A percentile compares a stretch with the other conserved stretches of the same genome.
Conservation (phyloP, 2,888 invertebrate genomes). For the Cetonia aurata region DNA sequence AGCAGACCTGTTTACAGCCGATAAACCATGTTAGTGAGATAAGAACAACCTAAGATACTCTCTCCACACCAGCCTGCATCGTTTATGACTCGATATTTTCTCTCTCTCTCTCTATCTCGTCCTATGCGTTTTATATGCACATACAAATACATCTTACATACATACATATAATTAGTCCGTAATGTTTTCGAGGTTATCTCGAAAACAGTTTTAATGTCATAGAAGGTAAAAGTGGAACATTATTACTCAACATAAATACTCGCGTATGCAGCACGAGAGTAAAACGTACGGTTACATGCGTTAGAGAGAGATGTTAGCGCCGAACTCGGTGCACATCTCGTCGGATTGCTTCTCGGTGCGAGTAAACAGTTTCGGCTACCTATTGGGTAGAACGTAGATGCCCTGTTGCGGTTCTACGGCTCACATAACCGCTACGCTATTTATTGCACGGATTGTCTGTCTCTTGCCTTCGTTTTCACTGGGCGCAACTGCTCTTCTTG, state of each 20-base stretch:
- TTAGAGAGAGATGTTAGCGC: neutral
- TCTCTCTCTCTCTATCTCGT: constrained; percentile 9
- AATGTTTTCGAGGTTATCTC: constrained; percentile 39
- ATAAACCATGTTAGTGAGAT: constrained; percentile 38
- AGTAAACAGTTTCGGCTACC: constrained; percentile 17
- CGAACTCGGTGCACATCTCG: too few species aligned
- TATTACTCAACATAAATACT: constrained; percentile 35
- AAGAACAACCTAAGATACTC: constrained; percentile 9
- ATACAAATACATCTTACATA: neutral
- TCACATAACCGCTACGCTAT: constrained; percentile 19
- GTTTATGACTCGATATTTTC: neutral
- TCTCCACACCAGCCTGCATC: neutral
- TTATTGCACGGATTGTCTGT: constrained; percentile 17
- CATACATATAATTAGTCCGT: constrained; percentile 33
- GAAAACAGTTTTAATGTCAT: constrained; percentile 41
- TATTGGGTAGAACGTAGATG: constrained; percentile 17
- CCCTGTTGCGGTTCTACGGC: constrained; percentile 6
- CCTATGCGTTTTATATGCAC: neutral
- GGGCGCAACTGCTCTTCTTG: neutral
- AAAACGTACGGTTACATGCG: neutral
- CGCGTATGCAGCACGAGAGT: constrained; percentile 6
- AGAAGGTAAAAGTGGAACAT: constrained; percentile 46
- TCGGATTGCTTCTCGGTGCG: too few species aligned
- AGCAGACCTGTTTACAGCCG: constrained; percentile 35
- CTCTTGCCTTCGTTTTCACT: constrained; percentile 3